phyloP scores from a whole-genome alignment of 2,888 invertebrate genomes.

The Tribolium freemani region DNA sequence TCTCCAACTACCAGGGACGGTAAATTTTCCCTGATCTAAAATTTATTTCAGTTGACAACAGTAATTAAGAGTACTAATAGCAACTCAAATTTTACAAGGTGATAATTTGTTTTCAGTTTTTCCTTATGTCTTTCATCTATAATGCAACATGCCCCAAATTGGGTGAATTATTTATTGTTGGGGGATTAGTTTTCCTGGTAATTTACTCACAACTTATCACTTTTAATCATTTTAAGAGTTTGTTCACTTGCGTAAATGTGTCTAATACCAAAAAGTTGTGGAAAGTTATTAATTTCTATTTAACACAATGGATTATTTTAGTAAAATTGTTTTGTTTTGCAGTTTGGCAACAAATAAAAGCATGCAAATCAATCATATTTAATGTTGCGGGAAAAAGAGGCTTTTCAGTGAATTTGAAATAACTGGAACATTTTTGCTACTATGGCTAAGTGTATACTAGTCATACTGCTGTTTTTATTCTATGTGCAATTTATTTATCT shows the following conservation, averaged over 20 bases:
- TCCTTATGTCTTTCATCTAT: slow-evolving; percentile 6
- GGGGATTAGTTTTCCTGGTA: neutral
- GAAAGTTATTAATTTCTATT: too few relatives aligned
- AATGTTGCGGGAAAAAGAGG: too few relatives aligned
- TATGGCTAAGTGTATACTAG: too few relatives aligned
- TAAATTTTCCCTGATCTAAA: neutral
- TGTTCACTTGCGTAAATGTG: neutral
- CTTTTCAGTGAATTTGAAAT: too few relatives aligned
- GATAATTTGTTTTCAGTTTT: neutral
- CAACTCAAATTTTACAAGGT: neutral
- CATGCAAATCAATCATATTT: too few relatives aligned
- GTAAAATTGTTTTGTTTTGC: too few relatives aligned
- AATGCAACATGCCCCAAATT: slow-evolving; percentile 4
- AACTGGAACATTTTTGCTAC: too few relatives aligned
- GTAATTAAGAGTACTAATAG: slow-evolving; percentile 2
- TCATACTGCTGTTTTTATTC: too few relatives aligned
- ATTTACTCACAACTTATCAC: neutral
- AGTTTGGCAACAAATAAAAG: too few relatives aligned
- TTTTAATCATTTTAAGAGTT: neutral
- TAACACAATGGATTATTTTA: too few relatives aligned
- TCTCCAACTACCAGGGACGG: neutral
- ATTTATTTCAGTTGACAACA: neutral
- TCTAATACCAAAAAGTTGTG: too few relatives aligned
- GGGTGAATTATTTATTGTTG: slow-evolving; percentile 5
- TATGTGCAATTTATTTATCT: too few relatives aligned